phyloP scores from a whole-genome alignment of 2,888 invertebrate species.

The Mallateleia sp. region DNA sequence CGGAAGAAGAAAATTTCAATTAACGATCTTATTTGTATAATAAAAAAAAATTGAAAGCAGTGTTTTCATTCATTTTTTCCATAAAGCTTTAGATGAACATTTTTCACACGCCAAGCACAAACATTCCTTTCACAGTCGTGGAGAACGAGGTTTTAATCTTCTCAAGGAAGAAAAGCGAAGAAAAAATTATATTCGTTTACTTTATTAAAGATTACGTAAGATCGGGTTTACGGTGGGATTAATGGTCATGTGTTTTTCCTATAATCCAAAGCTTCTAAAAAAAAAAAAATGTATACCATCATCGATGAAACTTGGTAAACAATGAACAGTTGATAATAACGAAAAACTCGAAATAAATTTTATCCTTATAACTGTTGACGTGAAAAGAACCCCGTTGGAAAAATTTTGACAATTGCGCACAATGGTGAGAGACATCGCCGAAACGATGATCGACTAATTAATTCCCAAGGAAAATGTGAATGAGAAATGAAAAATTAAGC shows the following conservation, averaged over 20 bases:
- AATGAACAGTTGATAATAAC: neutral
- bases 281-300: neutral
- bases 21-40: constrained; percentile 22
- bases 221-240: constrained; percentile 19
- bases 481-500: constrained; percentile 41
- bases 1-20: constrained; percentile 1
- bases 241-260: constrained; percentile 1
- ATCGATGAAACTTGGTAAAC: neutral
- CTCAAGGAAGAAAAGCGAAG: constrained; percentile 18
- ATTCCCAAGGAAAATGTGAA: constrained; percentile 4
- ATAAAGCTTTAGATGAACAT: constrained; percentile 19
- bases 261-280: neutral
- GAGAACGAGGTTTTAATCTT: constrained; percentile 38
- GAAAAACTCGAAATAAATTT: constrained; percentile 19
- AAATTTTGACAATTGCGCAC: neutral
- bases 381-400: neutral
- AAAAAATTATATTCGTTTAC: constrained; percentile 41
- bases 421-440: neutral
- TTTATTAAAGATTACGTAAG: constrained; percentile 39
- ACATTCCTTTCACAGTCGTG: constrained; percentile 26
- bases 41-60: constrained; percentile 20
- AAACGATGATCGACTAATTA: constrained; percentile 47
- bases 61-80: constrained; percentile 32
- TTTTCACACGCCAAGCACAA: constrained; percentile 52
- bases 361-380: neutral